phyloP scores from a whole-genome alignment of 2,797 vertebrate genomes.

The Tiaroga cobitis region DNA sequence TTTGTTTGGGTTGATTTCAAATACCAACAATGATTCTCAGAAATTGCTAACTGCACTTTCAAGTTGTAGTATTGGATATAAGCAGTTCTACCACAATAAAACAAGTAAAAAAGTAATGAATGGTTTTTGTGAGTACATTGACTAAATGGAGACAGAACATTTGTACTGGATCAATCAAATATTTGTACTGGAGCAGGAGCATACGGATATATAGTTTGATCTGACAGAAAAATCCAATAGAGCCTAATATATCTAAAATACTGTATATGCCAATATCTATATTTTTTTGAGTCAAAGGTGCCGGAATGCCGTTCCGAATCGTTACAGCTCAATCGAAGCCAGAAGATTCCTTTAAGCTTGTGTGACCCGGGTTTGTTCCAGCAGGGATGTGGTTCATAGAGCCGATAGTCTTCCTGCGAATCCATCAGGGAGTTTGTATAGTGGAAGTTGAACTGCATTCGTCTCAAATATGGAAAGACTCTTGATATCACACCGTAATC shows the following conservation, averaged over 20 bases:
- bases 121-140: neutral
- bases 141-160: neutral
- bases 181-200: neutral
- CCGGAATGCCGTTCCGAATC: neutral
- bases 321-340: neutral
- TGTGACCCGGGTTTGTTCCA: slow-evolving; percentile 2
- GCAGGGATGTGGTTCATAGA: slow-evolving; percentile 8
- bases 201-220: neutral
- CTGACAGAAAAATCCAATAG: neutral
- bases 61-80: neutral
- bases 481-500: slow-evolving; percentile 21
- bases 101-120: neutral
- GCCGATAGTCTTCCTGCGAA: neutral
- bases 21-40: too few species aligned
- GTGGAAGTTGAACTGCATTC: slow-evolving; percentile 26
- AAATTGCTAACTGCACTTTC: too few species aligned
- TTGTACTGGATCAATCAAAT: neutral
- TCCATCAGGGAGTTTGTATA: slow-evolving; percentile 12
- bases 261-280: too few species aligned
- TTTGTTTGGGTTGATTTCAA: neutral
- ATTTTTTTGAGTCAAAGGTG: neutral
- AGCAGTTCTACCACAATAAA: neutral
- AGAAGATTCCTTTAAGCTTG: neutral
- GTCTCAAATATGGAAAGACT: slow-evolving; percentile 12
- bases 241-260: too few species aligned